Base-by-base conservation (phyloP, 2,888 invertebrate genomes). In the Chaitophorus viminalis region DNA sequence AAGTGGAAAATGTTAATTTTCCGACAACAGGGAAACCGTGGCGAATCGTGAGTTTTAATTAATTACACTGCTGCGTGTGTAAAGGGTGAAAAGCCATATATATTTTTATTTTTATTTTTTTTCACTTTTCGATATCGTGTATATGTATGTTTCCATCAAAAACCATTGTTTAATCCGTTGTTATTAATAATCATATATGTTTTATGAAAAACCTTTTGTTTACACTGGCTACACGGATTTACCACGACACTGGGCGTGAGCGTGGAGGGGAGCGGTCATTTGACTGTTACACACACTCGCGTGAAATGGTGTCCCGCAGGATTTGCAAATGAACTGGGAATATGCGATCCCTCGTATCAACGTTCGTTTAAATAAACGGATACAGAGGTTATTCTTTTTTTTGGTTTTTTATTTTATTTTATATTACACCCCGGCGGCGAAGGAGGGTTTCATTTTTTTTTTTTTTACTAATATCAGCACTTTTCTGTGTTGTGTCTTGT, bases 331-430 rank as follows among this genome's bases (percentile, higher is more conserved):
- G 87, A 87, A 87, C 87, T 74, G 87, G 87, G 87, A 87, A 87
- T 79, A 87, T 87, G 87, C 87, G 81, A 87, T 87, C 87, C 87
- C 87, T 87, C 87, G 87, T 87, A 87, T 87, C 87, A 87, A 87
- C 79, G 87, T 79, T 74, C 87, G 87, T 87, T 87, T 86, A 86
- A 86, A 86, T 86, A 87, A 87, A 87, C 87, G 87, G 87, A 87
- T 87, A 87, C 86, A 79, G 72, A 60, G 79, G 78, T 79, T 78
- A 79, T 79, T 52, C 31, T 78, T 78, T 85, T 72, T 29, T 82
- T 52, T 72, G n/a, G n/a, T n/a, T n/a, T n/a, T n/a, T n/a, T n/a
- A n/a, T n/a, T n/a, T n/a, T n/a, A n/a, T n/a, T n/a, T n/a, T n/a
- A n/a, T n/a, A n/a, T 79, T 87, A 79, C 87, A 87, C 79, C 81